Base-by-base conservation (phyloP, 2,113 vertebrate genomes). In the Clarias magur region DNA sequence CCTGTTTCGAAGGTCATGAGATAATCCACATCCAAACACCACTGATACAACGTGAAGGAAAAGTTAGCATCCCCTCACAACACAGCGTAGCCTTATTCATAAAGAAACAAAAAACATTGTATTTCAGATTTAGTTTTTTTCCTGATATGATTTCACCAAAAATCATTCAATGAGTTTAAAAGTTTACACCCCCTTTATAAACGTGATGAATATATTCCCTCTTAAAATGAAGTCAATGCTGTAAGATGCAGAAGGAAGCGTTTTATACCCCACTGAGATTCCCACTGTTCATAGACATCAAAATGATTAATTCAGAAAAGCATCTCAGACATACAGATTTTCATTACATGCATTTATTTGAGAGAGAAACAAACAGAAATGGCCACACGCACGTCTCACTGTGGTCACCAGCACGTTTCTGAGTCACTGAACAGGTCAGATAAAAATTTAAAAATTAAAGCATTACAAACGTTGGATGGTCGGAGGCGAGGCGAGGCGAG, bases 311-410 rank as follows among this genome's bases (percentile, higher is more conserved):
- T 72, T 1, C 19, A 73, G 9, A 30, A 34, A 60, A 34, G 3
- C 57, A 27, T 30, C 73, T 21, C 42, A 86, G 48, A 30, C 75
- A 53, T 9, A 17, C 27, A 25, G 10, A 19, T 54, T 91, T 88
- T 93, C 90, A 93, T 94, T 93, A 95, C 95, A 95, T 95, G 95
- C 95, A 95, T 96, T 96, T 96, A 96, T 95, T 96, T 91, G 91
- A 94, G 89, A 90, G 86, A 87, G 84, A 89, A 92, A 93, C 92
- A 92, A 87, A 87, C 85, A 91, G 89, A 92, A 93, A 78, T 93
- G n/a, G 93, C 93, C 94, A 93, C 95, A 95, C 94, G 94, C 93
- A 95, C 93, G 91, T 94, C 90, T 94, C 90, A 92, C 91, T 95
- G 95, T 95, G 94, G 93, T 95, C 95, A 94, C 94, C 94, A 94